Base-by-base conservation (phyloP, 1,140 invertebrate genomes). In the Polypedilum pembai region DNA sequence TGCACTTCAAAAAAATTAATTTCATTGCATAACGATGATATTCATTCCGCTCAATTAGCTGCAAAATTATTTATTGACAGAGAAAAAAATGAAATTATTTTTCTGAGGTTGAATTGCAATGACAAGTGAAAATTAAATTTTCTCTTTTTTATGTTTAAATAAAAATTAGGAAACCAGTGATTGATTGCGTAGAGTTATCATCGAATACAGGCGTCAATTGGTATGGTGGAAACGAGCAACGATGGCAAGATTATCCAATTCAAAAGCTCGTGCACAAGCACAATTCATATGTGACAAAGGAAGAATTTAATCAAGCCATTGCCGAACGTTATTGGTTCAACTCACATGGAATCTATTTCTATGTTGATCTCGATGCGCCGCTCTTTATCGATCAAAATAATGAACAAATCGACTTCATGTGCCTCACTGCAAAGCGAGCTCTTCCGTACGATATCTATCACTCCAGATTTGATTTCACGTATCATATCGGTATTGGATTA, bases 281-380 rank as follows among this genome's bases (percentile, higher is more conserved):
- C 73, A 86, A 87, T 77, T 84, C 87, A 0, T 89, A 90, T 77
- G 76, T 90, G 15, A 85, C 87, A 17, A 87, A 88, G 72, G 87
- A 89, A 78, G 82, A 82, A 5, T 82, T 85, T 72, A 90, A 89
- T 80, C 86, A 86, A 78, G 90, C 86, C 5, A 81, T 93, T 0
- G 82, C 87, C 0, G 92, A 93, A 78, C 88, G 89, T 3, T 92
- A 92, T 78, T 94, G 91, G 91, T 79, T 93, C 1, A 90, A 86
- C 74, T 90, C 90, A 15, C 82, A 85, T 73, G 92, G 92, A 3
- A 80, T 86, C 65, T 88, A 87, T 76, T 83, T 91, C 24, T 87
- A 83, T 77, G 86, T 91, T 5, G 84, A 88, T 72, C 84, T 86
- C 41, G 84, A 83, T 41, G 85, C 85, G 3, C 91, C 91, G 0